Percentiles rank a stretch among this genome's conserved stretches.
Evolutionary conservation across 2,113 vertebrate genomes (phyloP).

Genomic region (Paramisgurnus dabryanus): DNA sequence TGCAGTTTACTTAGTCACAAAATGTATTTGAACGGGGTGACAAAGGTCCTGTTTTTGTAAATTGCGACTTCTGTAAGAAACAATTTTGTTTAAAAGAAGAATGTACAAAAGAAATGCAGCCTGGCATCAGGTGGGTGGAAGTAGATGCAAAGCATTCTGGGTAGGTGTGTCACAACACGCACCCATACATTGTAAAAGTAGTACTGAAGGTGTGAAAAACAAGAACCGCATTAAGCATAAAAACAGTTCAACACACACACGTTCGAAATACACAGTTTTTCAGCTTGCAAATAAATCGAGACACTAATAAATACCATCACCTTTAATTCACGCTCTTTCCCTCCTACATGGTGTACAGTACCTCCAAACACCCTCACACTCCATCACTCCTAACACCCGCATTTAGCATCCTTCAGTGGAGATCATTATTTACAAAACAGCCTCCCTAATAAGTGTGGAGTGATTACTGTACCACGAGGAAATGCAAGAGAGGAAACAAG

Average conservation of each 20-base stretch:
- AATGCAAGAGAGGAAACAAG: constrained; percentile 55
- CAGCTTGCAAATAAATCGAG: constrained; percentile 16
- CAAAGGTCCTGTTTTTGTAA: too few species aligned
- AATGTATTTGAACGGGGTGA: not conserved
- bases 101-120: not conserved
- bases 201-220: not conserved
- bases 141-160: constrained; percentile 15
- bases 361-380: constrained; percentile 16
- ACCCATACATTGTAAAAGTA: not conserved
- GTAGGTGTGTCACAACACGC: not conserved
- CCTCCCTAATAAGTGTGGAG: constrained; percentile 79
- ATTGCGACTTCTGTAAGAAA: not conserved
- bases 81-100: not conserved
- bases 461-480: constrained; percentile 72
- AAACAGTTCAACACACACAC: constrained; percentile 13
- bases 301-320: constrained; percentile 4
- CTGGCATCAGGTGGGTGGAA: not conserved
- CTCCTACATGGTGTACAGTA: not conserved
- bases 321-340: not conserved
- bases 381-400: constrained; percentile 33
- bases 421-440: constrained; percentile 82
- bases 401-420: constrained; percentile 66
- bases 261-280: too few species aligned
- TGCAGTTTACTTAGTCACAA: not conserved
- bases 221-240: not conserved